These are phyloP conservation scores for Percopsis omiscomaycus DNA, from an alignment of 2,797 vertebrate species.

Conservation along the genomic window DNA sequence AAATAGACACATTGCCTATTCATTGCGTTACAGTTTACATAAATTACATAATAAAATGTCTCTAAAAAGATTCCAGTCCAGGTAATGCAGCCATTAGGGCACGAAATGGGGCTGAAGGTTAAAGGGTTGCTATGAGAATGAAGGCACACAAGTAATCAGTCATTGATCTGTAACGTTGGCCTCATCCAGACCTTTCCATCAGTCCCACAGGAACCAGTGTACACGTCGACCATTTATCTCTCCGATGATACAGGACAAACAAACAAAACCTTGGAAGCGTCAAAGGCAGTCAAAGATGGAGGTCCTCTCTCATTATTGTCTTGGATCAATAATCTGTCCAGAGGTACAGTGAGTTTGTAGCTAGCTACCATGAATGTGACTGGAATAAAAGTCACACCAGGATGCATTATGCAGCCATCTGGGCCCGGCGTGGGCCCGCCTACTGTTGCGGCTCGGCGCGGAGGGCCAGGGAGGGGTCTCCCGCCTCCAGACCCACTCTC, in stretches of 20 bases:
- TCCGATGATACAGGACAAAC: too few relatives aligned
- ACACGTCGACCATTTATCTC: too few relatives aligned
- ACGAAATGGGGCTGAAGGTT: slow-evolving; percentile 13
- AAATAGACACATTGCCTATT: too few relatives aligned
- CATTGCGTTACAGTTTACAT: too few relatives aligned
- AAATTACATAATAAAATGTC: too few relatives aligned
- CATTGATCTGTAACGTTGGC: slow-evolving; percentile 22
- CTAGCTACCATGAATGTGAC: slow-evolving; percentile 5
- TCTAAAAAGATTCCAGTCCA: neutral
- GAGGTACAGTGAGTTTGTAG: slow-evolving; percentile 15
- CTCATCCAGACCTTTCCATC: neutral
- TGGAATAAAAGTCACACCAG: slow-evolving; percentile 37
- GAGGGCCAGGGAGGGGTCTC: slow-evolving; percentile 32
- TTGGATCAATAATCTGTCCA: slow-evolving; percentile 11
- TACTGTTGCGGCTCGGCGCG: slow-evolving; percentile 52
- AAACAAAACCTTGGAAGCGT: too few relatives aligned
- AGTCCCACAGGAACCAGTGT: neutral
- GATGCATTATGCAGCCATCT: slow-evolving; percentile 57
- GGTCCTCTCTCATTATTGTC: slow-evolving; percentile 1
- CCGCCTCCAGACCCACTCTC: slow-evolving; percentile 83
- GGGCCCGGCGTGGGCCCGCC: slow-evolving; percentile 37
- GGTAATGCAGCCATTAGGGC: neutral
- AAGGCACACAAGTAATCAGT: slow-evolving; percentile 34
- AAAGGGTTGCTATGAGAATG: slow-evolving; percentile 16
- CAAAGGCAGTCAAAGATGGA: too few relatives aligned